A percentile compares a stretch with the other conserved stretches of the same genome.
Evolutionary conservation across 2,888 invertebrate genomes (phyloP).

Genomic region (Tenthredo notha): DNA sequence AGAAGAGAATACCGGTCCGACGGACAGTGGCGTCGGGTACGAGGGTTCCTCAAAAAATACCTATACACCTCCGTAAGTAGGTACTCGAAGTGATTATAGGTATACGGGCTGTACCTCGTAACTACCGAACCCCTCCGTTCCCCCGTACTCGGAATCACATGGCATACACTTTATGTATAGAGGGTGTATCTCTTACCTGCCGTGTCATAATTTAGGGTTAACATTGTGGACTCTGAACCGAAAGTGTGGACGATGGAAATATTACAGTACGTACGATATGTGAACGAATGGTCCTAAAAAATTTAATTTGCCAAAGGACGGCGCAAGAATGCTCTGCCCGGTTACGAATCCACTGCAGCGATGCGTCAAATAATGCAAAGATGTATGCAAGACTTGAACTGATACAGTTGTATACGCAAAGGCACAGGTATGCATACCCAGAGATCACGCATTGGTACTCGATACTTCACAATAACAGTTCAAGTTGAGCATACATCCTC

Average conservation of each 20-base stretch:
- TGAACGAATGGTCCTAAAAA: background rate
- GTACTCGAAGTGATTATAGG: background rate
- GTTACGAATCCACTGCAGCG: background rate
- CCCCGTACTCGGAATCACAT: background rate
- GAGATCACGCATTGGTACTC: background rate
- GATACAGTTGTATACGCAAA: background rate
- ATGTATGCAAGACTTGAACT: background rate
- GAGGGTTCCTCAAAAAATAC: constrained; percentile 55
- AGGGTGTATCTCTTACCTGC: background rate
- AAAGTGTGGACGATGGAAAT: background rate
- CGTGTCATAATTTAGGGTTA: background rate
- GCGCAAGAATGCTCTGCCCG: background rate
- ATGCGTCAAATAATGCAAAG: background rate
- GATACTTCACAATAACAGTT: background rate
- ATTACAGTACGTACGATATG: background rate
- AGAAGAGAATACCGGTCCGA: constrained; percentile 71
- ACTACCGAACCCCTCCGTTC: background rate
- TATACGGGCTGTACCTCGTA: background rate
- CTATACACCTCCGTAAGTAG: background rate
- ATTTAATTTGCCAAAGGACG: background rate
- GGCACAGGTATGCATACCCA: background rate
- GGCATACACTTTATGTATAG: background rate
- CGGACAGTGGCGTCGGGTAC: constrained; percentile 66
- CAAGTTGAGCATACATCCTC: background rate
- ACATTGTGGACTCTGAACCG: background rate